These are phyloP conservation scores for Paradoxurus hermaphroditus DNA, from an alignment of 2,113 vertebrate genomes.

Conservation along the genomic window DNA sequence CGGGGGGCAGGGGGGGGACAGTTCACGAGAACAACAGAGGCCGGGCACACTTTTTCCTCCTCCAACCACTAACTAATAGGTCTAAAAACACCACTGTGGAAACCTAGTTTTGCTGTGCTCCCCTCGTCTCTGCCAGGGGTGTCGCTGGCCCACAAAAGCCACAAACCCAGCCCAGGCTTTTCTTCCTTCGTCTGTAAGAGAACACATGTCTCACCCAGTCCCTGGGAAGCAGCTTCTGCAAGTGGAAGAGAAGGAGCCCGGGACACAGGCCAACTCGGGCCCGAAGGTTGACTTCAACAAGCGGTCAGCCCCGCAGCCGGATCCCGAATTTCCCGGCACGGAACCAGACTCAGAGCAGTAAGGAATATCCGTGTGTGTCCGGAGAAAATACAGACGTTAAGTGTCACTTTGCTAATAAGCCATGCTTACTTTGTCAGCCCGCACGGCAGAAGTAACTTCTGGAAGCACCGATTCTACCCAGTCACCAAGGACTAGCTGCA, in stretches of 20 bases:
- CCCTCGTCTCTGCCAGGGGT: slow-evolving; percentile 22
- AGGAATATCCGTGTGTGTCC: neutral
- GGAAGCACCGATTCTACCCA: neutral
- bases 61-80: neutral
- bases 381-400: neutral
- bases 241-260: neutral
- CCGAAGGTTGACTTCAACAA: neutral
- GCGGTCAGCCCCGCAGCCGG: neutral
- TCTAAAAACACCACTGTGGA: neutral
- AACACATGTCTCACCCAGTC: neutral
- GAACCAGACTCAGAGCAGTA: neutral
- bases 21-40: neutral
- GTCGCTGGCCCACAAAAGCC: slow-evolving; percentile 45
- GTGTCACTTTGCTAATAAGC: neutral
- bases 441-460: neutral
- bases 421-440: neutral
- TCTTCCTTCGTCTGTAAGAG: slow-evolving; percentile 33
- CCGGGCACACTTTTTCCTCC: neutral
- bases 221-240: neutral
- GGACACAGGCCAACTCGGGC: neutral
- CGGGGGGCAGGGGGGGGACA: neutral
- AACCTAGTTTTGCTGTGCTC: slow-evolving; percentile 17
- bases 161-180: neutral
- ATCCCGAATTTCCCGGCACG: neutral
- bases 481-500: neutral